Conservation (phyloP, 1,140 invertebrate species). For the Drosophila jambulina region DNA sequence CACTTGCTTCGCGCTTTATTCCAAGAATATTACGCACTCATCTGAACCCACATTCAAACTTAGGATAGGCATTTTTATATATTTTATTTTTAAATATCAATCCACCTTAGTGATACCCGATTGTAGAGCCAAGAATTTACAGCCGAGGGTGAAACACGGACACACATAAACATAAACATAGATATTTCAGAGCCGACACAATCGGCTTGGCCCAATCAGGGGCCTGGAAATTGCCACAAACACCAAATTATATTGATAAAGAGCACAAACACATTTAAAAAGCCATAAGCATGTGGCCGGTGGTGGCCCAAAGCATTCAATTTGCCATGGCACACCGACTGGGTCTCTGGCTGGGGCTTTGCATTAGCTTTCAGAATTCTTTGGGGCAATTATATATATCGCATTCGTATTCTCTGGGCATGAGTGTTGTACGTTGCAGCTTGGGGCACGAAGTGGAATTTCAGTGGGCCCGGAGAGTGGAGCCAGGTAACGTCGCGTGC, state of each 20-base stretch:
- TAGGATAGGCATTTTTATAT: neutral
- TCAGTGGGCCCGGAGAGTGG: neutral
- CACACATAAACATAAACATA: conserved; percentile 22
- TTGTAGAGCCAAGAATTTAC: conserved; percentile 69
- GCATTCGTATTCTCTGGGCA: conserved; percentile 5
- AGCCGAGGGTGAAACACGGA: conserved; percentile 62
- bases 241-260: conserved; percentile 79
- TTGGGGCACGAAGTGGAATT: conserved; percentile 43
- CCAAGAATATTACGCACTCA: neutral
- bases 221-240: conserved; percentile 71
- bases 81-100: neutral
- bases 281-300: conserved; percentile 61
- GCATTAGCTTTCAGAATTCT: conserved; percentile 47
- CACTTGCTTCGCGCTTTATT: neutral
- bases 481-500: conserved; percentile 59
- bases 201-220: conserved; percentile 62
- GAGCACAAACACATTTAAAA: conserved; percentile 75
- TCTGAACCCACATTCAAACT: neutral
- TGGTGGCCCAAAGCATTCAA: conserved; percentile 43
- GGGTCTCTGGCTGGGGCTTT: neutral
- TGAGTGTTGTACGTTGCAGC: conserved; percentile 12
- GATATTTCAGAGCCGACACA: conserved; percentile 47
- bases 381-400: conserved; percentile 40
- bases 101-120: neutral
- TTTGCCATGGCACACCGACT: conserved; percentile 44